Percentiles rank a stretch among this genome's conserved stretches.
Conservation (phyloP, 2,797 vertebrate genomes). For the Mallotus villosus region DNA sequence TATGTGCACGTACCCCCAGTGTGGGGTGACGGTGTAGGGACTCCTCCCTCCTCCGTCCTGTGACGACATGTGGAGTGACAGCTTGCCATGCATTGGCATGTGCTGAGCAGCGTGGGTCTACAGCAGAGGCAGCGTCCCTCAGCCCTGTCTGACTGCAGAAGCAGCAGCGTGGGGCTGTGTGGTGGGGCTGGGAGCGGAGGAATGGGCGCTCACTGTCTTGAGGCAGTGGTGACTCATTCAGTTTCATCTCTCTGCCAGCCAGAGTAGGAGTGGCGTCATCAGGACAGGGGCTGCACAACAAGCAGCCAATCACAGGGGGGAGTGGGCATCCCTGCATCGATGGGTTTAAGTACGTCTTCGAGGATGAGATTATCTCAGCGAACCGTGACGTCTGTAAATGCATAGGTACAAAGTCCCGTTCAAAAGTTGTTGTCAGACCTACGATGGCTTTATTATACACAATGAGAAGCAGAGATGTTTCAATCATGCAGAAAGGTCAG, state of each 20-base stretch:
- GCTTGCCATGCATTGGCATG: slow-evolving; percentile 37
- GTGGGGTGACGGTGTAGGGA: too few species aligned
- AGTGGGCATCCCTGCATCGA: slow-evolving; percentile 44
- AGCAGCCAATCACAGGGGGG: slow-evolving; percentile 39
- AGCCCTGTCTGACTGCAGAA: slow-evolving; percentile 39
- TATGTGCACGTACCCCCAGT: too few species aligned
- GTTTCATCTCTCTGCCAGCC: slow-evolving; percentile 37
- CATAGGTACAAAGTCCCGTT: slow-evolving; percentile 8
- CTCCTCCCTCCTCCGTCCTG: too few species aligned
- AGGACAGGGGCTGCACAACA: slow-evolving; percentile 38
- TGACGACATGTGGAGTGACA: slow-evolving; percentile 56
- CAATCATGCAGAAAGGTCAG: slow-evolving; percentile 24
- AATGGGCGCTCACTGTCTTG: slow-evolving; percentile 52
- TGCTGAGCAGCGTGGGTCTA: slow-evolving; percentile 32
- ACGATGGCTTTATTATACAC: not conserved
- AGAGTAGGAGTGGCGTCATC: slow-evolving; percentile 47
- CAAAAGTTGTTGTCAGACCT: slow-evolving; percentile 1
- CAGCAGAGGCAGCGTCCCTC: slow-evolving; percentile 27
- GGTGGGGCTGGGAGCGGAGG: slow-evolving; percentile 36
- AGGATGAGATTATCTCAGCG: slow-evolving; percentile 49
- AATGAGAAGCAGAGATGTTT: slow-evolving; percentile 10
- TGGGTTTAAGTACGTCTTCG: slow-evolving; percentile 37
- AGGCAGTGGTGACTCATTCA: slow-evolving; percentile 63
- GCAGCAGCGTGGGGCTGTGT: slow-evolving; percentile 32
- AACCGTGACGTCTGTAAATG: slow-evolving; percentile 10